These are phyloP conservation scores for Tetraneura akinire DNA, from an alignment of 1,140 invertebrate genomes.

Conservation along the genomic window DNA sequence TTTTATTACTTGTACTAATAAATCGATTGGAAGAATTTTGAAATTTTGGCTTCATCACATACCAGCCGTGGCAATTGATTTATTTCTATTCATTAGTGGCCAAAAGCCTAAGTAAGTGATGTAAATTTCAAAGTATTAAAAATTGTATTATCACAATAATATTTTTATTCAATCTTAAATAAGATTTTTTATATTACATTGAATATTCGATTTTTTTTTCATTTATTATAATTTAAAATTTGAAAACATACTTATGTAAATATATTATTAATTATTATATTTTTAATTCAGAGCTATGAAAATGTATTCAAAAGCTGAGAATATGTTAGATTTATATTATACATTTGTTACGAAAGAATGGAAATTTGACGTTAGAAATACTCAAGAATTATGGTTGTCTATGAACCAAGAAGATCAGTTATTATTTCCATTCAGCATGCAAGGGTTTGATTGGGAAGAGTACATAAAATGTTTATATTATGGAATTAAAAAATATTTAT, in stretches of 20 bases:
- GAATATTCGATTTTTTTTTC: no score
- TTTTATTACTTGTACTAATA: neutral
- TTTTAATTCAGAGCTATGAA: no score
- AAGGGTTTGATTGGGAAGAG: neutral
- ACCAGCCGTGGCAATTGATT: neutral
- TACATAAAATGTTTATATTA: neutral
- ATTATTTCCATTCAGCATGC: neutral
- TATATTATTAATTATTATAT: no score
- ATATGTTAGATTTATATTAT: neutral
- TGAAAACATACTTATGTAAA: no score
- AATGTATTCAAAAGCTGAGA: neutral
- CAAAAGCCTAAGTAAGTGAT: neutral
- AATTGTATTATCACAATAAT: no score
- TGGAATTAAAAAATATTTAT: neutral
- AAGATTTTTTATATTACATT: no score
- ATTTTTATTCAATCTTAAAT: no score
- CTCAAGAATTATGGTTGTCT: neutral
- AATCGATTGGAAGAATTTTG: neutral
- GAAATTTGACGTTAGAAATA: constrained; percentile 7
- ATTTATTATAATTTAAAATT: no score
- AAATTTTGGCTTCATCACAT: neutral
- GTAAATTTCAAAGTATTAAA: no score
- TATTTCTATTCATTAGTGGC: neutral
- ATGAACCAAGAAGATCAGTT: neutral
- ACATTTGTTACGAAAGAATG: neutral